Evolutionary conservation across 2,888 invertebrate genomes (phyloP).

Genomic region (Melieria picta): DNA sequence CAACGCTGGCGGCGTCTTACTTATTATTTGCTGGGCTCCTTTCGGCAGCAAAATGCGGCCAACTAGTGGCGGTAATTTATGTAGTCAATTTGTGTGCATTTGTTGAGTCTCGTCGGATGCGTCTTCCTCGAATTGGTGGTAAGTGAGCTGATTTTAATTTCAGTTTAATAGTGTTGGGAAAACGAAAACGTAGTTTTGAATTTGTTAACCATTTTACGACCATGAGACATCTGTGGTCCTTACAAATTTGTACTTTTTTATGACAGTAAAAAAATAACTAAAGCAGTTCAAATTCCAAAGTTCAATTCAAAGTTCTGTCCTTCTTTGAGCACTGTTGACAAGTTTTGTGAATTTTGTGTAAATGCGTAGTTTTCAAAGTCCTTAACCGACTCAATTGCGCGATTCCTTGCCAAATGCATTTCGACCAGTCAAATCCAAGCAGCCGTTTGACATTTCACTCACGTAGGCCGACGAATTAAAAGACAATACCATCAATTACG

Average conservation of each 20-base stretch:
- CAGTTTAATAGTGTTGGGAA: no score
- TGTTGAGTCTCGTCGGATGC: no score
- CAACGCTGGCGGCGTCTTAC: slow-evolving; percentile 43
- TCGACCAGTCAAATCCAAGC: neutral
- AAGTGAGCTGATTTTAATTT: no score
- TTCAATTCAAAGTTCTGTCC: no score
- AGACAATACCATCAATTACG: slow-evolving; percentile 66
- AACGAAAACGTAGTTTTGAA: no score
- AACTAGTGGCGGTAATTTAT: slow-evolving; percentile 48
- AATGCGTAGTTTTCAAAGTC: no score
- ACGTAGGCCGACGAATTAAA: slow-evolving; percentile 63
- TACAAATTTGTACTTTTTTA: no score
- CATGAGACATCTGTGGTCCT: no score
- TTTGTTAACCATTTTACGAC: no score
- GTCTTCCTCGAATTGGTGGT: no score
- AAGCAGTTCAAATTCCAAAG: no score
- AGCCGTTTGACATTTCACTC: slow-evolving; percentile 47
- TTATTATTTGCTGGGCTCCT: slow-evolving; percentile 42
- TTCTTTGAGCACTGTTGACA: neutral
- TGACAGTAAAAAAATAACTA: no score
- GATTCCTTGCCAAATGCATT: slow-evolving; percentile 3
- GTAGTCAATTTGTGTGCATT: slow-evolving; percentile 44
- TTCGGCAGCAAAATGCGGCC: slow-evolving; percentile 40
- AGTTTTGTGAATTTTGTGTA: neutral
- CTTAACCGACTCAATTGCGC: neutral